Conservation (phyloP, 2,888 invertebrate genomes). For the Auanema sp. region DNA sequence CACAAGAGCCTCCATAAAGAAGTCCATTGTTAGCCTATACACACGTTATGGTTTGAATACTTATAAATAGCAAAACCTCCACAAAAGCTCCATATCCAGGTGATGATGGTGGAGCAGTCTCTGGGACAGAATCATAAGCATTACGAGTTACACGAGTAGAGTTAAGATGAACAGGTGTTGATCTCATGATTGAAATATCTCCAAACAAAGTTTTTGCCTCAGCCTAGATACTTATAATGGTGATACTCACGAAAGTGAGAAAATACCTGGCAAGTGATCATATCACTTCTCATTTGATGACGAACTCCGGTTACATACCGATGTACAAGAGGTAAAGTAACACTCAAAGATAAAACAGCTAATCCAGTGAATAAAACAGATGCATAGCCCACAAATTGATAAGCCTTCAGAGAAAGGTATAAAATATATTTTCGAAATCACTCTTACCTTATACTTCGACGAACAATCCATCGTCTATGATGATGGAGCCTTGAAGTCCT, state of each 20-base stretch:
- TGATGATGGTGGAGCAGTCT: not conserved
- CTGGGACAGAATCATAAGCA: not conserved
- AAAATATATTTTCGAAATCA: too few species aligned
- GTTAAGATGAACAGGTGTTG: not conserved
- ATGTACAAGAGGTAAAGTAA: slow-evolving; percentile 40
- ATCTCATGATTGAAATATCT: slow-evolving; percentile 7
- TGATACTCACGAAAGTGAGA: not conserved
- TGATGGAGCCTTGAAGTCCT: too few species aligned
- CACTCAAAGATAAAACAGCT: slow-evolving; percentile 35
- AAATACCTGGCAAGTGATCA: slow-evolving; percentile 32
- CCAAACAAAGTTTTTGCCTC: slow-evolving; percentile 13
- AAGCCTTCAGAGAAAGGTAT: slow-evolving; percentile 23
- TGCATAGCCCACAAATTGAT: slow-evolving; percentile 40
- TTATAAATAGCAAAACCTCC: not conserved
- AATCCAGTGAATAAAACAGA: slow-evolving; percentile 39
- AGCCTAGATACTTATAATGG: not conserved
- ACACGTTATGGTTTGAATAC: too few species aligned
- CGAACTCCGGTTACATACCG: slow-evolving; percentile 38
- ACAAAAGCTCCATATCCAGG: slow-evolving; percentile 7
- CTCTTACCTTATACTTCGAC: too few species aligned
- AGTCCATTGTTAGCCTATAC: not conserved
- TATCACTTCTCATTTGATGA: slow-evolving; percentile 37
- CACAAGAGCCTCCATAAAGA: slow-evolving; percentile 2
- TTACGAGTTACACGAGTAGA: not conserved
- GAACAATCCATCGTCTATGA: too few species aligned